Evolutionary conservation across 2,888 invertebrate genomes (phyloP).

Genomic region (Lissonota sp.): DNA sequence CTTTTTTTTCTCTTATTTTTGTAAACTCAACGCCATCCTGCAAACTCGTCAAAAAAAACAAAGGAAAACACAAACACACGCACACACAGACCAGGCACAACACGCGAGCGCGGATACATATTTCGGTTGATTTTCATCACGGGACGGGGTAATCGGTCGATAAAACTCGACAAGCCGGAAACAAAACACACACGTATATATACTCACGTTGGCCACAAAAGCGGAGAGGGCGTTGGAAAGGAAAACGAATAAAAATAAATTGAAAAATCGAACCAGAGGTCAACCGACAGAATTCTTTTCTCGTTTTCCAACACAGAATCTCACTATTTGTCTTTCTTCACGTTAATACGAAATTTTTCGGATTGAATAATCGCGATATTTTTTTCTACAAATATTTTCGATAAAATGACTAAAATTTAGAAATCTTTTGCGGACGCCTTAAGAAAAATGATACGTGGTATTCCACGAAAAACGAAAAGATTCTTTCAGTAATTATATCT

Average conservation of each 20-base stretch:
- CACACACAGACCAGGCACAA: neutral
- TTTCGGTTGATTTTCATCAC: conserved; percentile 20
- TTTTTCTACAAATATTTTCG: no score
- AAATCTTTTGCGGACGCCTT: no score
- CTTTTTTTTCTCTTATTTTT: conserved; percentile 10
- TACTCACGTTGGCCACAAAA: conserved; percentile 1
- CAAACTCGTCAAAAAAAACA: neutral
- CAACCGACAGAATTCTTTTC: conserved; percentile 13
- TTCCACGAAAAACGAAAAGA: no score
- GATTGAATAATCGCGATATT: no score
- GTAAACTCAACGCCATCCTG: neutral
- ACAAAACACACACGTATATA: conserved; percentile 9
- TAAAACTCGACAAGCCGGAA: conserved; percentile 41
- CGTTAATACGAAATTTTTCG: no score
- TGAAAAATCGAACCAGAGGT: conserved; percentile 42
- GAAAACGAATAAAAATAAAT: conserved; percentile 36
- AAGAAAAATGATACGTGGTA: no score
- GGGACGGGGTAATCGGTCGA: conserved; percentile 37
- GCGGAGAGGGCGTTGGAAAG: conserved; percentile 7
- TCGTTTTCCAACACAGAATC: conserved; percentile 14
- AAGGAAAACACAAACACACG: neutral
- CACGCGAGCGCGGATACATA: neutral
- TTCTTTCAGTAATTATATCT: no score
- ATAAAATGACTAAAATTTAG: no score
- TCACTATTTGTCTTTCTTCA: no score